These are phyloP conservation scores for Emydura subglobosa DNA, from an alignment of 2,113 vertebrate genomes.

Conservation along the genomic window DNA sequence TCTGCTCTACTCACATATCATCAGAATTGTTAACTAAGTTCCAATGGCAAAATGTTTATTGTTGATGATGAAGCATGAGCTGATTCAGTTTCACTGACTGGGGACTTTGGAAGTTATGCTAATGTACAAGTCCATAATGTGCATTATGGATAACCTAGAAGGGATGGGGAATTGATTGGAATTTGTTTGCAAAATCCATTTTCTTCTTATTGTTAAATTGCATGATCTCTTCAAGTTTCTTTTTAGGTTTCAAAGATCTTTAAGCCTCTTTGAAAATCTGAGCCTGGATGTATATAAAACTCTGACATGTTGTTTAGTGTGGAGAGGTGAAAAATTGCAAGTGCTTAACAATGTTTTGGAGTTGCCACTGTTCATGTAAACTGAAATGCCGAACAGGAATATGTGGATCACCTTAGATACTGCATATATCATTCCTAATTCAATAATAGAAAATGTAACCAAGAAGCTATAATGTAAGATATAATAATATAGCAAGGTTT, in stretches of 20 bases:
- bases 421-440: accelerated
- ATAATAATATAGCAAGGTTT: not conserved
- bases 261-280: not conserved
- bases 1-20: not conserved
- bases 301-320: not conserved
- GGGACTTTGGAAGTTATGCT: not conserved
- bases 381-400: not conserved
- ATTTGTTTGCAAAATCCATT: not conserved
- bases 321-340: not conserved
- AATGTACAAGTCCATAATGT: not conserved
- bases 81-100: not conserved
- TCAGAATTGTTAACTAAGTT: not conserved
- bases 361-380: not conserved
- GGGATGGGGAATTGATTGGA: not conserved
- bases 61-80: not conserved
- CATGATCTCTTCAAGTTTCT: not conserved
- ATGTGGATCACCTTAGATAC: not conserved
- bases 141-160: not conserved
- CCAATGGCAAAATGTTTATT: not conserved
- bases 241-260: not conserved
- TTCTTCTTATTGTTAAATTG: not conserved
- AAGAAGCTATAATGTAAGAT: not conserved
- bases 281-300: not conserved
- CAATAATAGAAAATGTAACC: not conserved
- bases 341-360: not conserved